phyloP scores from a whole-genome alignment of 2,797 vertebrate genomes.

The Microctenopoma stevenorrisi region DNA sequence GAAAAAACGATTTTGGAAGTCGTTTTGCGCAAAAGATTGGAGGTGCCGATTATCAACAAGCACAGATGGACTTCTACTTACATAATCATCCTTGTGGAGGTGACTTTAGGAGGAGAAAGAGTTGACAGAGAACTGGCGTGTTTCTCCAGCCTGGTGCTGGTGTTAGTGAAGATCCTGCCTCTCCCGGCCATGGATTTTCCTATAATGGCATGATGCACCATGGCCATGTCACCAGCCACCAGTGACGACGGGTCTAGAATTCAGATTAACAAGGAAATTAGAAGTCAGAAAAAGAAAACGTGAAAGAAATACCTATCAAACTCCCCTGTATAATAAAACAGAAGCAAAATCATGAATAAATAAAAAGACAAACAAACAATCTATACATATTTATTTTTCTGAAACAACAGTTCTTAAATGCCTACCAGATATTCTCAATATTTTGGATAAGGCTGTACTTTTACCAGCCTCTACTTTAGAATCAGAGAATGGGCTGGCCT shows the following conservation, averaged over 20 bases:
- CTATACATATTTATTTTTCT: neutral
- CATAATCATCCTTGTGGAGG: slow-evolving; percentile 75
- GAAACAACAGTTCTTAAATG: neutral
- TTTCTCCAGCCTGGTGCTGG: slow-evolving; percentile 65
- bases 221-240: slow-evolving; percentile 78
- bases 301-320: neutral
- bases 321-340: neutral
- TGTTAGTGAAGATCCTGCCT: slow-evolving; percentile 70
- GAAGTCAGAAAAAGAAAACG: neutral
- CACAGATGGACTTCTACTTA: slow-evolving; percentile 59
- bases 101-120: slow-evolving; percentile 61
- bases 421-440: slow-evolving; percentile 61
- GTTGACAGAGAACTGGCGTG: slow-evolving; percentile 56
- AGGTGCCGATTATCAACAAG: neutral
- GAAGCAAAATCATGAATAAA: neutral
- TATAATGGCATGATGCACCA: slow-evolving; percentile 72
- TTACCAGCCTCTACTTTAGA: slow-evolving; percentile 52
- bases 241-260: slow-evolving; percentile 70
- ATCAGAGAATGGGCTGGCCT: slow-evolving; percentile 52
- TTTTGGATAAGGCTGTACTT: slow-evolving; percentile 39
- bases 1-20: neutral
- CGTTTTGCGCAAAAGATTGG: neutral
- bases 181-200: slow-evolving; percentile 53
- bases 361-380: too few relatives aligned
- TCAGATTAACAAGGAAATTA: neutral